Conservation (phyloP, 2,113 vertebrate species). For the Takifugu bimaculatus region DNA sequence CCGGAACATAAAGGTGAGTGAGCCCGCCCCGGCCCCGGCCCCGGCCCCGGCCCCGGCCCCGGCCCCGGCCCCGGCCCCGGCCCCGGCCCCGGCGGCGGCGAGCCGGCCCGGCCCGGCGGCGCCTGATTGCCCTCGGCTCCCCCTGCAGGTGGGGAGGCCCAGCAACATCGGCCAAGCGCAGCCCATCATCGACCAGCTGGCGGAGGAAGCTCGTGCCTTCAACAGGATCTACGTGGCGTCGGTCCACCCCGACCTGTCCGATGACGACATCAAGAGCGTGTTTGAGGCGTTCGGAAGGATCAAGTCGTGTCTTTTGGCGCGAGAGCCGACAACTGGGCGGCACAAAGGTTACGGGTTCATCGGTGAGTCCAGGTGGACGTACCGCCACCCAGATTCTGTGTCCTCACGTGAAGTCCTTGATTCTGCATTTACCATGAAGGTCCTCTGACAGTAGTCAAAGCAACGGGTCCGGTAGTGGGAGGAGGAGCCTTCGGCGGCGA, state of each 20-base stretch:
- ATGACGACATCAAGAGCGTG: slow-evolving; percentile 92
- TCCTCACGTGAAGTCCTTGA: too few relatives aligned
- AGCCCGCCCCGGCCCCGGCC: too few relatives aligned
- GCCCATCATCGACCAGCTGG: slow-evolving; percentile 94
- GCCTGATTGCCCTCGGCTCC: not conserved
- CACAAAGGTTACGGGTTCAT: slow-evolving; percentile 95
- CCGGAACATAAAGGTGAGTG: slow-evolving; percentile 85
- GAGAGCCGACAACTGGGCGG: slow-evolving; percentile 87
- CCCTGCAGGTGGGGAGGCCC: slow-evolving; percentile 86
- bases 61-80: too few relatives aligned
- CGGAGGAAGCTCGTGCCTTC: slow-evolving; percentile 89
- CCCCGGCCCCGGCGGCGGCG: too few relatives aligned
- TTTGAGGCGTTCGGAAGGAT: slow-evolving; percentile 95
- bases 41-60: not conserved
- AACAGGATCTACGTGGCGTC: slow-evolving; percentile 94
- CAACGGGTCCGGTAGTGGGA: too few relatives aligned
- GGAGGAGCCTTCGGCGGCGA: too few relatives aligned
- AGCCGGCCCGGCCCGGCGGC: not conserved
- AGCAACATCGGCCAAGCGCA: slow-evolving; percentile 95
- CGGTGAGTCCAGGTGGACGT: slow-evolving; percentile 68
- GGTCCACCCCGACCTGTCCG: slow-evolving; percentile 89
- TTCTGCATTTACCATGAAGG: too few relatives aligned
- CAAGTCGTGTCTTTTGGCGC: slow-evolving; percentile 87
- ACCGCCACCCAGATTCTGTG: too few relatives aligned
- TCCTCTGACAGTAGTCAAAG: too few relatives aligned